phyloP scores from a whole-genome alignment of 2,797 vertebrate genomes.

The Echiichthys vipera region DNA sequence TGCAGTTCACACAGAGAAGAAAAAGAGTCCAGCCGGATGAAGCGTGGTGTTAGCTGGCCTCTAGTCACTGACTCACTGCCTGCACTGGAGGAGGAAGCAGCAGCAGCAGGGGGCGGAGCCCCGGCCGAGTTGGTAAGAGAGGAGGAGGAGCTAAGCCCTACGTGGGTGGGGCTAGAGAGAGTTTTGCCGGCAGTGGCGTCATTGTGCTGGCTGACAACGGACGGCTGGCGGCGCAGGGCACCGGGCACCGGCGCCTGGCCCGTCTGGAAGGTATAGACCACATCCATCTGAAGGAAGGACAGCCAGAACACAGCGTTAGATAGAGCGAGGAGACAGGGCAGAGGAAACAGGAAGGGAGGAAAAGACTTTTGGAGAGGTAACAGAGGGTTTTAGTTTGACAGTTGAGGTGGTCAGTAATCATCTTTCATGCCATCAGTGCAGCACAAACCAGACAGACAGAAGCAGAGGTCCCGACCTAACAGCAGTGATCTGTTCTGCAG shows the following conservation, averaged over 20 bases:
- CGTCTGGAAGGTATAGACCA: constrained; percentile 99
- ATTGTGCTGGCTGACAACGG: constrained; percentile 97
- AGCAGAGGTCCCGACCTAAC: not conserved
- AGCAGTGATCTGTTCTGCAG: constrained; percentile 1
- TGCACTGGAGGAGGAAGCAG: constrained; percentile 86
- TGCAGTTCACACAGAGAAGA: constrained; percentile 48
- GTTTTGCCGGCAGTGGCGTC: constrained; percentile 91
- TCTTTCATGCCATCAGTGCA: not conserved
- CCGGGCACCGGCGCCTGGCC: constrained; percentile 93
- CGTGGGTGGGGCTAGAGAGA: constrained; percentile 97
- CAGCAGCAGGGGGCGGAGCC: constrained; percentile 87
- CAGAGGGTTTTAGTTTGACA: constrained; percentile 2
- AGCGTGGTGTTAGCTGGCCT: constrained; percentile 68
- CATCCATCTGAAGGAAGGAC: constrained; percentile 97
- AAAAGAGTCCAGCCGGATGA: constrained; percentile 53
- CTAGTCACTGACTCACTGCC: constrained; percentile 93
- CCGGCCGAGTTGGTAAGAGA: constrained; percentile 91
- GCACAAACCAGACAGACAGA: constrained; percentile 14
- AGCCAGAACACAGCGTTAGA: constrained; percentile 79
- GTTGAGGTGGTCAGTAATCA: not conserved
- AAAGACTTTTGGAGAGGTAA: constrained; percentile 34
- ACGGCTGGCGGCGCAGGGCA: constrained; percentile 96
- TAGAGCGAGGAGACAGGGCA: constrained; percentile 46
- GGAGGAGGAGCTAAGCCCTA: constrained; percentile 92
- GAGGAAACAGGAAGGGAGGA: constrained; percentile 11